These are phyloP conservation scores for Xiphias gladius DNA, from an alignment of 2,113 vertebrate species.

Conservation along the genomic window DNA sequence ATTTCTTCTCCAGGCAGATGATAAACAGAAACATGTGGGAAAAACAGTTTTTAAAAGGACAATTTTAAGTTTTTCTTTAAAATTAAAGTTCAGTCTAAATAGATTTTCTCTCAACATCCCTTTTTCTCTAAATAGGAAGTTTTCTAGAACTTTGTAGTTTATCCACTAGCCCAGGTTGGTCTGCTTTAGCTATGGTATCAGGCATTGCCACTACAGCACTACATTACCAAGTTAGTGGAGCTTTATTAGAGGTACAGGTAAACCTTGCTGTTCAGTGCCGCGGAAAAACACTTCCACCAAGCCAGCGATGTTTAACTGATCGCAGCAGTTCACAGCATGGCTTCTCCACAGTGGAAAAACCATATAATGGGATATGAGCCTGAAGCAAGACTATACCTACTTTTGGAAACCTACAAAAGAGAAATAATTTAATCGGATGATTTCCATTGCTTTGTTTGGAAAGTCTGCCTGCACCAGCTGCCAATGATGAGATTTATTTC, in stretches of 20 bases:
- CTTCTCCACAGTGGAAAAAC: not conserved
- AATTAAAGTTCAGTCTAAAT: not conserved
- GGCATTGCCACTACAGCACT: not conserved
- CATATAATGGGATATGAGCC: slow-evolving; percentile 10
- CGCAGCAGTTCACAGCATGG: not conserved
- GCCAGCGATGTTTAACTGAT: not conserved
- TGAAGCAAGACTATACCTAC: slow-evolving; percentile 12
- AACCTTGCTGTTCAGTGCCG: not conserved
- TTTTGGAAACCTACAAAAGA: slow-evolving; percentile 12
- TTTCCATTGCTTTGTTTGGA: slow-evolving; percentile 18
- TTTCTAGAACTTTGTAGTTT: not conserved
- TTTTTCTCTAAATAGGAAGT: no score
- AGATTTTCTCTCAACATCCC: no score
- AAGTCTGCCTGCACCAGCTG: not conserved
- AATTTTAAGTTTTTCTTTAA: not conserved
- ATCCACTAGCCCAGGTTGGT: not conserved
- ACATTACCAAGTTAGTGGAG: not conserved
- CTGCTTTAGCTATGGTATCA: not conserved
- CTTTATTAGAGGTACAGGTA: not conserved
- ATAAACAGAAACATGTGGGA: slow-evolving; percentile 24
- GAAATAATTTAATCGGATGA: slow-evolving; percentile 42
- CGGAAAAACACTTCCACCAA: no score
- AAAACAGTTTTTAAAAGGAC: slow-evolving; percentile 17
- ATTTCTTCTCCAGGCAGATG: not conserved
- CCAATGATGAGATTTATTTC: no score